Evolutionary conservation across 2,797 vertebrate genomes (phyloP).

Genomic region (Alfaro cultratus): DNA sequence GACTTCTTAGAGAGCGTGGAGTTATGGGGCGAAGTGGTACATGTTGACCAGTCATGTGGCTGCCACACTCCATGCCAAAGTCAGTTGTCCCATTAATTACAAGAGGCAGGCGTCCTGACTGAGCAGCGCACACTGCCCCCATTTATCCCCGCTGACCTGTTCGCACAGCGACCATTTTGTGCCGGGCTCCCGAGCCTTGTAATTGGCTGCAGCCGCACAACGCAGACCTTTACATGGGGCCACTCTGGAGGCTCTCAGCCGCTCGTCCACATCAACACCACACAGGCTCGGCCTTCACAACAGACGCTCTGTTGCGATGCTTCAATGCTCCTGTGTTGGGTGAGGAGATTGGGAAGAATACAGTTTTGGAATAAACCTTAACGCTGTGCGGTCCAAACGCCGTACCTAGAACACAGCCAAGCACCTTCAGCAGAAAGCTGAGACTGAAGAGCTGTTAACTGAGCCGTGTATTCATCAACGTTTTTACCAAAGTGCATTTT

Average conservation of each 20-base stretch:
- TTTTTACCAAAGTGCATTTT: neutral
- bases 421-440: neutral
- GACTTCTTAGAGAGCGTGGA: neutral
- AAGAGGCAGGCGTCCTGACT: constrained; percentile 60
- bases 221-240: constrained; percentile 63
- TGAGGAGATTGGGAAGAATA: constrained; percentile 1
- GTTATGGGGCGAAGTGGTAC: constrained; percentile 50
- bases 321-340: constrained; percentile 54
- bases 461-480: neutral
- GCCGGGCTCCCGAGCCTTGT: constrained; percentile 49
- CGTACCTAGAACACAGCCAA: constrained; percentile 9
- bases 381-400: constrained; percentile 11
- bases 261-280: constrained; percentile 68
- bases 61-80: constrained; percentile 55
- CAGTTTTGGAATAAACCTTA: constrained; percentile 38
- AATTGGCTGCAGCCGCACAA: constrained; percentile 74
- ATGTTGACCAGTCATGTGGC: constrained; percentile 65
- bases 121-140: constrained; percentile 68
- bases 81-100: constrained; percentile 75
- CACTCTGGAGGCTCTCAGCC: constrained; percentile 76
- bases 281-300: constrained; percentile 63
- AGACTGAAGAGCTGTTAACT: neutral
- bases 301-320: constrained; percentile 62
- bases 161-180: constrained; percentile 77
- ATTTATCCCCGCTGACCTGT: constrained; percentile 60